Evolutionary conservation across 2,888 invertebrate species (phyloP), one percentile per base, ranked within the genome.

Genomic region (Xylophagus ater): DNA sequence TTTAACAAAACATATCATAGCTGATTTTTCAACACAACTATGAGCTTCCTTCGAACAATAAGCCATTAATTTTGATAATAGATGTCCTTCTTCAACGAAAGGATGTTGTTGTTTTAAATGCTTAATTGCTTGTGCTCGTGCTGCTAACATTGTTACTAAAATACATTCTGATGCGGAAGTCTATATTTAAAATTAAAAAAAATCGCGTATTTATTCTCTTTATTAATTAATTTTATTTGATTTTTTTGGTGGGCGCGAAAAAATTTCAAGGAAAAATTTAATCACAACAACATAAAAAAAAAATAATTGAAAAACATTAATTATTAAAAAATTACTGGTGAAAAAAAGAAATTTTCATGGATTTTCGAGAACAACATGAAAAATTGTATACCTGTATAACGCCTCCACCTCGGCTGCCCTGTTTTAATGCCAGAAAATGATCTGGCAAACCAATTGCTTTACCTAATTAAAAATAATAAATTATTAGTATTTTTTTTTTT

Each of bases 151-250:
- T 26, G 83, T 81, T 8, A 94, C 92, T 44, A 96, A 70, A 37
- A 94, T 78, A 59, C 93, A 92, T 63, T 96, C 96, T 54, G 93
- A 94, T 5, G 96, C 96, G 2, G 93, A 93, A 5, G 92, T 88
- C 90, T 94, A 26, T 12, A 30, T 13, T 20, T 4, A 18, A 13
- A 17, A n/a, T 4, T 12, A 18, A 18, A 18, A 14, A 12, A 32
- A 40, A 26, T n/a, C n/a, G n/a, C n/a, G n/a, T n/a, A n/a, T n/a
- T n/a, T n/a, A n/a, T n/a, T n/a, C n/a, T n/a, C n/a, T n/a, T n/a
- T n/a, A n/a, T n/a, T n/a, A n/a, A n/a, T n/a, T n/a, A n/a, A n/a
- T n/a, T n/a, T n/a, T n/a, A n/a, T n/a, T n/a, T n/a, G n/a, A n/a
- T n/a, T n/a, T n/a, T n/a, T n/a, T n/a, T n/a, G n/a, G n/a, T n/a